A percentile compares a stretch with the other conserved stretches of the same genome.
Conservation (phyloP, 2,797 vertebrate species). For the Gobio occitaniae region DNA sequence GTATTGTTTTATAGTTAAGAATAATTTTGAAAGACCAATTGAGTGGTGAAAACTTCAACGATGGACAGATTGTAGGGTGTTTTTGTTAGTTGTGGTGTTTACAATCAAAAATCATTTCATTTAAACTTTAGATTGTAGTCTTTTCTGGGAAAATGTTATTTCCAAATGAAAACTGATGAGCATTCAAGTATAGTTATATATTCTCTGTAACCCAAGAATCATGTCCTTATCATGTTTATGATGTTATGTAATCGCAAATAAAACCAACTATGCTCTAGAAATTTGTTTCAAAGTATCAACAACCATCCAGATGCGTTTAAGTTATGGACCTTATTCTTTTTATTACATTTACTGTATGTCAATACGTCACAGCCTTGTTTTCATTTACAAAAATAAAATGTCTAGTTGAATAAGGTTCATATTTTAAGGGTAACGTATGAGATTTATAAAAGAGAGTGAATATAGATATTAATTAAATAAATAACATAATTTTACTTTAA, state of each 20-base stretch:
- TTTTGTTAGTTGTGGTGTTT: conserved; percentile 11
- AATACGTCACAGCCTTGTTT: background rate
- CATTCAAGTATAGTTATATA: background rate
- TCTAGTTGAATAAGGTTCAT: background rate
- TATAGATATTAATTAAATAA: background rate
- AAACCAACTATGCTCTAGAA: conserved; percentile 12
- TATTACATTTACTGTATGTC: background rate
- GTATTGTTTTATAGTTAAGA: conserved; percentile 3
- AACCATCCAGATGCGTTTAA: background rate
- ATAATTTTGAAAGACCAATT: background rate
- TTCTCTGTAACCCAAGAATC: conserved; percentile 19
- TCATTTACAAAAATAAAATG: background rate
- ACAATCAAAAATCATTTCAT: conserved; percentile 10
- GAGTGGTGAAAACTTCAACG: background rate
- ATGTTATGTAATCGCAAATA: conserved; percentile 41
- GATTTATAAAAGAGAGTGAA: background rate
- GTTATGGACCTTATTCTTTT: conserved; percentile 4
- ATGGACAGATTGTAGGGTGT: background rate
- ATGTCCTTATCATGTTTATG: conserved; percentile 23
- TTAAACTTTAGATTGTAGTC: conserved; percentile 5
- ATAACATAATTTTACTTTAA: background rate
- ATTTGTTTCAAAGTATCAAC: conserved; percentile 31
- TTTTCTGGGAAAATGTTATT: background rate
- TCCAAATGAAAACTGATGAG: background rate
- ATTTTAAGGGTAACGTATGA: background rate